Base-by-base conservation (phyloP, 1,140 invertebrate genomes). In the Camponotus floridanus region DNA sequence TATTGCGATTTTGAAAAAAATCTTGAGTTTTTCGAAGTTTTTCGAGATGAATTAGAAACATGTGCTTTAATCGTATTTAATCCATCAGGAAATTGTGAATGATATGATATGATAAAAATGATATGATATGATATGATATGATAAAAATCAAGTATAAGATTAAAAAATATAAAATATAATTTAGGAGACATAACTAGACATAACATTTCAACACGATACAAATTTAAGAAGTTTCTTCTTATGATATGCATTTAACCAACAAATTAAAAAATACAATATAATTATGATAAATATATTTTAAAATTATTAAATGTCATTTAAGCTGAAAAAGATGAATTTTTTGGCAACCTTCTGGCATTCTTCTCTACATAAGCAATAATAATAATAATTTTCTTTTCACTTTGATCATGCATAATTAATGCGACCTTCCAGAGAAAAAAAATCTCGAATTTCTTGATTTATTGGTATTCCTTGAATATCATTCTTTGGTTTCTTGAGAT, bases 1-100 rank as follows among this genome's bases (percentile, higher is more conserved):
- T 51, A 51, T 18, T 51, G 15, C 15, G 48, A 51, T 15, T 51
- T 18, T 18, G 48, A 5, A 51, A 51, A 18, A 51, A 18, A 18
- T 51, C 48, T 48, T 13, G 13, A 48, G 13, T 48, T 48, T 51
- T 15, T 36, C 33, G n/a, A 26, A n/a, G 76, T 31, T 79, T 55
- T 42, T 45, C 33, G 45, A 67, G 61, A 26, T 26, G 26, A 79
- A 79, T 79, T 67, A 79, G 76, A 42, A 33, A 48, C 57, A 64
- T 9, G 7, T 31, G 31, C 7, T 67, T 51, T 55, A 18, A 13
- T 55, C 76, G 13, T 33, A 42, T 3, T 42, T 31, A 67, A 42
- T 65, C 67, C 31, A 48, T 65, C 26, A 4, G 36, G 45, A 45
- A 39, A 33, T 13, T 42, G n/a, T 26, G 26, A 26, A 36, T 39